A percentile compares a stretch with the other conserved stretches of the same genome.
These are phyloP conservation scores for Cassiopea xamachana DNA, from an alignment of 30 jellyfish, hydroid and myxozoan genomes.

Conservation along the genomic window DNA sequence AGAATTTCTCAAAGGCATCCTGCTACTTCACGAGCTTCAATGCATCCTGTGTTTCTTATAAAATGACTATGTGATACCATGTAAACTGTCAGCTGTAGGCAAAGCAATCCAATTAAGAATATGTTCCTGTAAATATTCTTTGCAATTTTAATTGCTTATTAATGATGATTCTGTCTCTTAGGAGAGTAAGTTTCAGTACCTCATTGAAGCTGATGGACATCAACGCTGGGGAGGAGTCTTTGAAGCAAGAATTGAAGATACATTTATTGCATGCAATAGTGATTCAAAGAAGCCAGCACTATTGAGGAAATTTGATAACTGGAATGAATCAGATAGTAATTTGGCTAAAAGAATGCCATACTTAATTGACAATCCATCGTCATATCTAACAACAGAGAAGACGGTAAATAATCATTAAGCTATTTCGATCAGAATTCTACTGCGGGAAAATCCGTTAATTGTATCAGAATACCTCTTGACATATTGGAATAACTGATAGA, in stretches of 20 bases:
- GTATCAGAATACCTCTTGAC: no score
- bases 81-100: no score
- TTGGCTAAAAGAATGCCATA: slow-evolving; percentile 56
- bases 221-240: slow-evolving; percentile 90
- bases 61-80: no score
- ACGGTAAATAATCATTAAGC: slow-evolving; percentile 36
- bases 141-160: no score
- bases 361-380: slow-evolving; percentile 57
- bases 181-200: slow-evolving; percentile 73
- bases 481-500: no score
- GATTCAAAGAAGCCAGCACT: slow-evolving; percentile 53
- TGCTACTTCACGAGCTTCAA: no score
- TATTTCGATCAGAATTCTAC: neutral
- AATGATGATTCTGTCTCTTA: neutral
- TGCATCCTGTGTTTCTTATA: no score
- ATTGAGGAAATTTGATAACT: slow-evolving; percentile 74
- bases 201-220: slow-evolving; percentile 92
- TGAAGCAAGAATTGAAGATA: slow-evolving; percentile 57
- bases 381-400: slow-evolving; percentile 61
- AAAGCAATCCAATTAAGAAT: no score
- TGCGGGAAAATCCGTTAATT: neutral
- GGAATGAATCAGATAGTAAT: slow-evolving; percentile 78
- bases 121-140: no score
- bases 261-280: slow-evolving; percentile 60
- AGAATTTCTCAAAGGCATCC: no score